A percentile compares a stretch with the other conserved stretches of the same genome.
Conservation (phyloP, 2,113 vertebrate genomes). For the Paratilapia polleni region DNA sequence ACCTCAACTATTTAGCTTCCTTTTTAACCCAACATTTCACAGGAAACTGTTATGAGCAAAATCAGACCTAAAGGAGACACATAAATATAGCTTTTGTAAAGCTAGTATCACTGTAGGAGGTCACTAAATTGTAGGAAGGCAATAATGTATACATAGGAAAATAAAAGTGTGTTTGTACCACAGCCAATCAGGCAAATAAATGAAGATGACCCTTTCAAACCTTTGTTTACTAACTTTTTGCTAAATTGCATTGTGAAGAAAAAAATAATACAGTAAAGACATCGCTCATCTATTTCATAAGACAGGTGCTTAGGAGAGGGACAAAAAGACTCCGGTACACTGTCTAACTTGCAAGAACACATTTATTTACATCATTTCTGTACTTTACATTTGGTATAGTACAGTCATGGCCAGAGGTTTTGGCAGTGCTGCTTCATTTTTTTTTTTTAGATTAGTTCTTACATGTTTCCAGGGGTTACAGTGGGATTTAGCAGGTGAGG, state of each 20-base stretch:
- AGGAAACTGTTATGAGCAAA: neutral
- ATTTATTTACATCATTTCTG: too few relatives aligned
- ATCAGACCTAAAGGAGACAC: neutral
- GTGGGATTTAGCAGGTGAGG: neutral
- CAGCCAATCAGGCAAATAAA: too few relatives aligned
- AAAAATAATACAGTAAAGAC: too few relatives aligned
- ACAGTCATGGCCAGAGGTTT: neutral
- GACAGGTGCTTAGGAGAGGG: neutral
- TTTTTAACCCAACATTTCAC: neutral
- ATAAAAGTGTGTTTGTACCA: too few relatives aligned
- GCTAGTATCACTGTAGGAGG: neutral
- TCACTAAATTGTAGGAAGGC: too few relatives aligned
- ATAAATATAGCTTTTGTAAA: neutral
- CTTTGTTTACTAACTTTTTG: too few relatives aligned
- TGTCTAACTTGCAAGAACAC: too few relatives aligned
- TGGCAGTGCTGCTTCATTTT: neutral
- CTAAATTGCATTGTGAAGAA: too few relatives aligned
- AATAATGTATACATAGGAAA: too few relatives aligned
- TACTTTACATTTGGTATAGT: neutral
- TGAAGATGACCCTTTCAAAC: too few relatives aligned
- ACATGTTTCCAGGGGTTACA: neutral
- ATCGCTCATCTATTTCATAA: too few relatives aligned
- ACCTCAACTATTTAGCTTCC: neutral
- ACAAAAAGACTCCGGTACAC: neutral
- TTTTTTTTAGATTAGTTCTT: neutral